Percentiles rank a stretch among this genome's conserved stretches.
These are phyloP conservation scores for Eueides isabella DNA, from an alignment of 1,140 invertebrate species.

Conservation along the genomic window DNA sequence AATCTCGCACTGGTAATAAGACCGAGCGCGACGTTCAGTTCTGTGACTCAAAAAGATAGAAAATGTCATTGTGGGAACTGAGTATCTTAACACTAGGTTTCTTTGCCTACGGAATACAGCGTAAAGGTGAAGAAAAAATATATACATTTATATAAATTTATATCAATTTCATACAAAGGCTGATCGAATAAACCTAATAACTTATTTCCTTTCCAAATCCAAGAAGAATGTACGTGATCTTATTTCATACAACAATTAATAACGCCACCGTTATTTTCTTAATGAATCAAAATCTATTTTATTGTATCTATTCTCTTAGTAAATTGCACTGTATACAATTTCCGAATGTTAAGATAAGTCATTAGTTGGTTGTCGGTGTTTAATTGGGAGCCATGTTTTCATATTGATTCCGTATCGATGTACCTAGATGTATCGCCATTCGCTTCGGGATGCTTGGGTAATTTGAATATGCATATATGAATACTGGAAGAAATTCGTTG, in stretches of 20 bases:
- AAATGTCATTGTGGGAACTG: too few species aligned
- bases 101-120: too few species aligned
- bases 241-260: not conserved
- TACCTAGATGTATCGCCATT: slow-evolving; percentile 19
- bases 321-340: slow-evolving; percentile 10
- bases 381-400: slow-evolving; percentile 44
- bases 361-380: slow-evolving; percentile 37
- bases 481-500: not conserved
- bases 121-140: too few species aligned
- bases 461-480: slow-evolving; percentile 9
- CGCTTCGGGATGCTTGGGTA: slow-evolving; percentile 21
- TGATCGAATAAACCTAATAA: too few species aligned
- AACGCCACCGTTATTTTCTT: not conserved
- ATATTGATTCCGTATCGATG: slow-evolving; percentile 35
- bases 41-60: too few species aligned
- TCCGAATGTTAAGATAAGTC: slow-evolving; percentile 32
- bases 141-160: too few species aligned
- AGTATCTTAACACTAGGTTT: too few species aligned
- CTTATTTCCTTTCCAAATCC: too few species aligned
- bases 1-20: too few species aligned
- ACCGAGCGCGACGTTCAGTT: too few species aligned
- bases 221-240: too few species aligned
- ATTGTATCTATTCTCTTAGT: slow-evolving; percentile 3
- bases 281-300: slow-evolving; percentile 9
- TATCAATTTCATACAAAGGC: too few species aligned